These are phyloP conservation scores for Crossaster papposus DNA, from an alignment of 53 echinoderm and acorn worm genomes.

Conservation along the genomic window DNA sequence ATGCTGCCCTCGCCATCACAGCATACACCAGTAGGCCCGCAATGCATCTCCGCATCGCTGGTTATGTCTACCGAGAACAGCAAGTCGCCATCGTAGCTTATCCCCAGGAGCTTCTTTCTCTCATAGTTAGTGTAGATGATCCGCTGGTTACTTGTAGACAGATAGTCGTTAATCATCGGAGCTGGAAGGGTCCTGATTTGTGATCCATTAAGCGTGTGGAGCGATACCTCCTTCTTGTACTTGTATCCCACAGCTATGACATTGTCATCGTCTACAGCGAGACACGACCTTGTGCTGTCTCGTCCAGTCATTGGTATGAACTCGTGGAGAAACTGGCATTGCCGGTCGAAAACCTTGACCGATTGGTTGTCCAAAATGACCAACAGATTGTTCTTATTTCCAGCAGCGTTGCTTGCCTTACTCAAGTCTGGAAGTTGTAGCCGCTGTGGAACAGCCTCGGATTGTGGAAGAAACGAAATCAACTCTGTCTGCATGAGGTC, in stretches of 20 bases:
- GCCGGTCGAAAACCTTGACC: neutral
- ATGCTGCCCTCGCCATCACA: constrained; percentile 32
- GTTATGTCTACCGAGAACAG: neutral
- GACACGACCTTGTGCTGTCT: neutral
- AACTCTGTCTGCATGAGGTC: neutral
- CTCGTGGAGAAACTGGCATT: neutral
- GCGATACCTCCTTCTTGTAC: neutral
- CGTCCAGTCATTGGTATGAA: neutral
- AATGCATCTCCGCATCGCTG: neutral
- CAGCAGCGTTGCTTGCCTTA: neutral
- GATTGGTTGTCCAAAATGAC: neutral
- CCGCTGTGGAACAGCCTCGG: neutral
- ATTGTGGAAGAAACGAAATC: neutral
- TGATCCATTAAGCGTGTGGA: neutral
- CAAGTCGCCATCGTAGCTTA: neutral
- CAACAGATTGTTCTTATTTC: neutral
- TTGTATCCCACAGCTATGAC: constrained; percentile 17
- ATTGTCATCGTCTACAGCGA: neutral
- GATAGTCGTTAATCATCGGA: neutral
- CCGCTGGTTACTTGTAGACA: neutral
- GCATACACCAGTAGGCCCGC: constrained; percentile 30
- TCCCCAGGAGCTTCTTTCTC: neutral
- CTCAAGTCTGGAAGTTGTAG: neutral
- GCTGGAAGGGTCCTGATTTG: neutral
- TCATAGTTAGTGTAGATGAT: constrained; percentile 13